phyloP scores from a whole-genome alignment of 64 coral and sea anemone genomes.

The Montipora efflorescens region DNA sequence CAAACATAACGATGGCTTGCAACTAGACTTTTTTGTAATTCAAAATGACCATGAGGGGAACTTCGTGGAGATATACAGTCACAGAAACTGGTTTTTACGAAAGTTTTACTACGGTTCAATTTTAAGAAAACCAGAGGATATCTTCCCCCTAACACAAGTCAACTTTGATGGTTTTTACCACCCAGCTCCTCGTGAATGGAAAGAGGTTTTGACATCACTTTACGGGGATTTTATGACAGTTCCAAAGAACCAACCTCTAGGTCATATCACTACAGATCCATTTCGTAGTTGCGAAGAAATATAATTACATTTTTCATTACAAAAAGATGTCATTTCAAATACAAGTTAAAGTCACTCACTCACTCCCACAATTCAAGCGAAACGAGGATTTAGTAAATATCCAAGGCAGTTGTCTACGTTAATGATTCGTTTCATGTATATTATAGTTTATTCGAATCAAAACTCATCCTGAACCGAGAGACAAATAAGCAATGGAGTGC shows the following conservation, averaged over 20 bases:
- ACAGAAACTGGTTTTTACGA: neutral
- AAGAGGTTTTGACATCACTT: conserved; percentile 3
- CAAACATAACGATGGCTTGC: conserved; percentile 23
- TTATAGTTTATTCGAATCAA: too few species aligned
- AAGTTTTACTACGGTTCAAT: neutral
- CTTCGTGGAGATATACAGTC: conserved; percentile 5
- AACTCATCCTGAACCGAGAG: too few species aligned
- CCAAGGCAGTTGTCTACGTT: neutral
- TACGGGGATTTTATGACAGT: conserved; percentile 51
- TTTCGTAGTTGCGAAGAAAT: conserved; percentile 33
- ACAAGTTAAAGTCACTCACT: too few species aligned
- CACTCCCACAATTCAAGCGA: too few species aligned
- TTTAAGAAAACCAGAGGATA: neutral
- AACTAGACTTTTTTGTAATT: conserved; percentile 44
- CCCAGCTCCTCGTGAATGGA: conserved; percentile 57
- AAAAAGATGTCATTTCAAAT: too few species aligned
- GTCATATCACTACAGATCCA: conserved; percentile 29
- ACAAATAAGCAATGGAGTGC: too few species aligned
- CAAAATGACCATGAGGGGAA: conserved; percentile 31
- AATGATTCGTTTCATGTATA: too few species aligned
- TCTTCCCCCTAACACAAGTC: conserved; percentile 53
- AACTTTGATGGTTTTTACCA: conserved; percentile 58
- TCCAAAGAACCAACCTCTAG: neutral
- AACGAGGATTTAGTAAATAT: too few species aligned
- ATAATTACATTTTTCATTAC: too few species aligned